A percentile compares a stretch with the other conserved stretches of the same genome.
Conservation (phyloP, 2,797 vertebrate species). For the Phoeniculus purpureus region DNA sequence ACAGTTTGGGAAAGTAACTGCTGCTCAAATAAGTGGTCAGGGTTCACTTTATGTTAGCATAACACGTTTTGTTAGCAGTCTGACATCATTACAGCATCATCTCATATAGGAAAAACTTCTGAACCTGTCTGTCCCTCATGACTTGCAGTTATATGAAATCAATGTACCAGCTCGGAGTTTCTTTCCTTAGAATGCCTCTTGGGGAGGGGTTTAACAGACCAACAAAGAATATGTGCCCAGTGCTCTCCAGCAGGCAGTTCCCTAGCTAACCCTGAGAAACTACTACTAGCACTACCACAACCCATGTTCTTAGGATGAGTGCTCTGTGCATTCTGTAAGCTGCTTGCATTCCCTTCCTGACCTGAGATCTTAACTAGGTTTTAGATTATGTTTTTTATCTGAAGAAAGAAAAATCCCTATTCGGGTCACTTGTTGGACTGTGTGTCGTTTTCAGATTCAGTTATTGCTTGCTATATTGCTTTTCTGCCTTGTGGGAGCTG, state of each 20-base stretch:
- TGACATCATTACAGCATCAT: neutral
- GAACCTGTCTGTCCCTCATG: neutral
- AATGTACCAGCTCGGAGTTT: neutral
- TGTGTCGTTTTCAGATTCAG: slow-evolving; percentile 62
- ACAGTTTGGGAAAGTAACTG: neutral
- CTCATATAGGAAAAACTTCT: neutral
- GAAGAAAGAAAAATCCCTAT: slow-evolving; percentile 55
- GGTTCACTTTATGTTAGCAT: neutral
- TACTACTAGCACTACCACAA: neutral
- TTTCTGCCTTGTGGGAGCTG: slow-evolving; percentile 74
- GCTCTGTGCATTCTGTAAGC: neutral
- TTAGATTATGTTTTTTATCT: slow-evolving; percentile 11
- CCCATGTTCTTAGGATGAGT: neutral
- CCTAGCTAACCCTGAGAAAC: neutral
- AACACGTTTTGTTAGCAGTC: neutral
- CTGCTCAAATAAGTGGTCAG: neutral
- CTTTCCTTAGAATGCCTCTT: neutral
- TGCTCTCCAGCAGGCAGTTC: neutral
- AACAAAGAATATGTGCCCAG: neutral
- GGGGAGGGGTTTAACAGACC: neutral
- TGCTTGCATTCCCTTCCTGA: neutral
- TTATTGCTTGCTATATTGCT: slow-evolving; percentile 72
- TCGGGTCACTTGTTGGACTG: slow-evolving; percentile 60
- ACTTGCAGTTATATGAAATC: neutral
- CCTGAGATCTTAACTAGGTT: slow-evolving; percentile 42